These are phyloP conservation scores for Torymus tubicola DNA, from an alignment of 2,888 invertebrate species.

Conservation along the genomic window DNA sequence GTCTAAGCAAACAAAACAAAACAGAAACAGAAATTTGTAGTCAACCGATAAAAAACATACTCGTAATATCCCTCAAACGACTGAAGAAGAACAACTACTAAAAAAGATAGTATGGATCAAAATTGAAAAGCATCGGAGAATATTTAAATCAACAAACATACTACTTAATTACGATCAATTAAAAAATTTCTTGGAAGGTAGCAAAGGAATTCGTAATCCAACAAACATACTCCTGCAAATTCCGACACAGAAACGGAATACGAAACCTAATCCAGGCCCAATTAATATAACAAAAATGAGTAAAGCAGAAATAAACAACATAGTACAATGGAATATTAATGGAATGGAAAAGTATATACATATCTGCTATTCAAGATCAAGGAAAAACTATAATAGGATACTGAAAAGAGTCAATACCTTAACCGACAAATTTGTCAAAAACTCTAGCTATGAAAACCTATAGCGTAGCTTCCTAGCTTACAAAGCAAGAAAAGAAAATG, in stretches of 20 bases:
- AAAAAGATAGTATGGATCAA: neutral
- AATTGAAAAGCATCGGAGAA: no score
- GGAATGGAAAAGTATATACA: neutral
- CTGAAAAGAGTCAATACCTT: neutral
- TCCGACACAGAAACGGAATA: neutral
- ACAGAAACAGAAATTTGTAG: no score
- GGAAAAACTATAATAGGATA: neutral
- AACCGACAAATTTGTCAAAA: neutral
- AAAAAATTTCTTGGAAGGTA: neutral
- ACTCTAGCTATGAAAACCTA: neutral
- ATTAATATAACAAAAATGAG: neutral
- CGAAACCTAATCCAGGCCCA: no score
- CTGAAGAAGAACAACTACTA: neutral
- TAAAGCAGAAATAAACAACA: neutral
- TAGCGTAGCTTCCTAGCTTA: neutral
- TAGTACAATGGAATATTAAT: conserved; percentile 5
- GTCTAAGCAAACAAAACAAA: neutral
- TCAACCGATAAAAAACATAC: no score
- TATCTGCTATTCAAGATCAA: neutral
- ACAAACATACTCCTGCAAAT: neutral
- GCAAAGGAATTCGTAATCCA: neutral
- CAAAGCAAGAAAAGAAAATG: neutral
- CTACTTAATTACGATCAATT: conserved; percentile 4
- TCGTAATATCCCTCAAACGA: no score
- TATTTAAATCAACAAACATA: neutral